Base-by-base conservation (phyloP, 2,797 vertebrate species). In the Todus mexicanus region DNA sequence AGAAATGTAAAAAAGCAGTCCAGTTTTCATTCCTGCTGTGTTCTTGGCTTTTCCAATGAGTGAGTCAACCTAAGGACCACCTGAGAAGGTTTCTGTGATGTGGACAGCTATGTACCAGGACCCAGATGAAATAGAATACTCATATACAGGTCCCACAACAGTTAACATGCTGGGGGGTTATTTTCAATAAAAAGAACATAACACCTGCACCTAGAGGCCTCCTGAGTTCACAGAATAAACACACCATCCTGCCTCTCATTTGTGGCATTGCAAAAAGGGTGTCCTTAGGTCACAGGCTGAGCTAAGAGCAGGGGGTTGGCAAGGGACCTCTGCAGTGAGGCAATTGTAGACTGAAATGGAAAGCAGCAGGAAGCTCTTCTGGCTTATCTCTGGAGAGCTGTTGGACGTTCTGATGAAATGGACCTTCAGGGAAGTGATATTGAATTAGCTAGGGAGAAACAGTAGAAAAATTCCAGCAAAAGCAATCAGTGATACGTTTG, bases 61-160 rank as follows among this genome's bases (percentile, higher is more conserved):
- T 61, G 33, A 83, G 51, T 75, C 70, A 75, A 73, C 19, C 16
- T 5, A 56, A 73, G 64, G 23, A 89, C 60, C 92, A 92, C 79
- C 70, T 88, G 87, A 71, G 63, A 91, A 91, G 68, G 68, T 66
- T 95, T 88, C 77, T 89, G 26, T 88, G 88, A 84, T 86, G 71
- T 33, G 83, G 53, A 84, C 80, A 90, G 31, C 71, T 68, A n/a
- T 18, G 54, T 64, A 56, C 22, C 35, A 70, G 40, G 48, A 71
- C 37, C 20, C 74, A 91, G 77, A 74, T 78, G 66, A 90, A 94
- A 73, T n/a, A 63, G 81, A 12, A 18, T 63, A 29, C 29, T 15
- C 4, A 48, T 19, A 43, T 0, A 1, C 33, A 84, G 70, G 68
- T 43, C 64, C 45, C 63, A 81, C 37, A 68, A 71, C 45, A 84